Percentiles rank a stretch among this genome's conserved stretches.
Conservation (phyloP, 2,888 invertebrate genomes). For the Lamellibrachia satsuma region DNA sequence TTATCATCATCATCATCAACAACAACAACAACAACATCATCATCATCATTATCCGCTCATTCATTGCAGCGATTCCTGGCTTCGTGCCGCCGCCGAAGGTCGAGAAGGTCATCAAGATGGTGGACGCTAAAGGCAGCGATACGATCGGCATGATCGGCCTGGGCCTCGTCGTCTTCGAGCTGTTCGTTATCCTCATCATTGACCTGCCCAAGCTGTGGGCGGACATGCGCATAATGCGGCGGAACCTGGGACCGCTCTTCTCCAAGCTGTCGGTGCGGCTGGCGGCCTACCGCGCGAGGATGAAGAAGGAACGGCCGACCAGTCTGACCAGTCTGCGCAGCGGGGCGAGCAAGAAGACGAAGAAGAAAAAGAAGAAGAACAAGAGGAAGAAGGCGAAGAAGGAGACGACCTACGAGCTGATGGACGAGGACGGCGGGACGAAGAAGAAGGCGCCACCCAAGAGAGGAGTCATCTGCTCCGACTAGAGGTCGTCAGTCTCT, state of each 20-base stretch:
- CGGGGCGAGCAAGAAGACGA: neutral
- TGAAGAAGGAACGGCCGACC: neutral
- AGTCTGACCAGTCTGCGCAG: neutral
- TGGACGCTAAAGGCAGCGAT: conserved; percentile 8
- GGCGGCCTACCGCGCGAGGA: neutral
- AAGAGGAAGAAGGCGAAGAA: conserved; percentile 3
- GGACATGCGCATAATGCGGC: conserved; percentile 1
- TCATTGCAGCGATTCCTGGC: neutral
- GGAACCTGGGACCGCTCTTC: neutral
- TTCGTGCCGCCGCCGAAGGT: neutral
- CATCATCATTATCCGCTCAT: neutral
- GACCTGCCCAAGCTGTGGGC: neutral
- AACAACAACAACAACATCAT: neutral
- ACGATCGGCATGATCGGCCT: neutral
- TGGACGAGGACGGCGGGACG: neutral
- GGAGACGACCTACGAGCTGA: conserved; percentile 4
- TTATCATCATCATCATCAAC: no score
- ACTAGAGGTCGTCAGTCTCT: neutral
- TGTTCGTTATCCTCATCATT: neutral
- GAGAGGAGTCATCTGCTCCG: neutral
- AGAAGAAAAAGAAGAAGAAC: conserved; percentile 7
- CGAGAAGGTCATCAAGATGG: neutral
- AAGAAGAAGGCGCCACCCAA: neutral
- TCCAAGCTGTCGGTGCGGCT: neutral
- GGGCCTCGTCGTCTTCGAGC: neutral